Conservation (phyloP, 2,888 invertebrate genomes). For the Lasioglossum morio region DNA sequence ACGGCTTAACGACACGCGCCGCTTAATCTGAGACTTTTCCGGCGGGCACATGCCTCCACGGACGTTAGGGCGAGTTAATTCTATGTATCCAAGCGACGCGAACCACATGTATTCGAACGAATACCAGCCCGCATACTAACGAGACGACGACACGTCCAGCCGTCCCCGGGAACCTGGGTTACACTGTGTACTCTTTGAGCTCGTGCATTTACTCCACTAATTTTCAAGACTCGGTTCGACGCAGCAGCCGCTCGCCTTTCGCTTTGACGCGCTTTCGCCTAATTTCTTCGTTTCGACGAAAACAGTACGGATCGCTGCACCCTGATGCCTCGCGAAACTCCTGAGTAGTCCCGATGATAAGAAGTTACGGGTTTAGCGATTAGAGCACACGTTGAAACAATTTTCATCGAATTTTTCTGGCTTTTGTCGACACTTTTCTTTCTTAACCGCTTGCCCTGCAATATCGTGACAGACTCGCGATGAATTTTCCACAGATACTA, state of each 20-base stretch:
- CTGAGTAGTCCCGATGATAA: background rate
- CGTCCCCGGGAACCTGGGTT: conserved; percentile 30
- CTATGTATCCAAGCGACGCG: conserved; percentile 42
- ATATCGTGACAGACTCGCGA: too few species aligned
- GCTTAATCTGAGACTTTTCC: conserved; percentile 7
- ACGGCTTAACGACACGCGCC: conserved; percentile 7
- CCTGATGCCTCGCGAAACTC: background rate
- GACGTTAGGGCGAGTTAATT: conserved; percentile 37
- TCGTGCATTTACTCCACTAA: conserved; percentile 42
- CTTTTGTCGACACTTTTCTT: background rate
- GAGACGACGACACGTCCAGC: conserved; percentile 43
- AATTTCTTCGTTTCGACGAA: conserved; percentile 19
- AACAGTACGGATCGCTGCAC: background rate
- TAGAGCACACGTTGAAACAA: background rate
- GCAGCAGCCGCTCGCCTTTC: conserved; percentile 18
- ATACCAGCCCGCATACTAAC: conserved; percentile 54
- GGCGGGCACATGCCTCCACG: background rate
- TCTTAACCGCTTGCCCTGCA: too few species aligned
- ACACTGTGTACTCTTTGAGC: conserved; percentile 52
- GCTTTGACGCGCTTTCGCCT: conserved; percentile 35
- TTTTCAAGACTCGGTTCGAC: conserved; percentile 32
- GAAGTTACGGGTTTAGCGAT: background rate
- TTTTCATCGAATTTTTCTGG: background rate
- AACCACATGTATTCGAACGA: conserved; percentile 42
- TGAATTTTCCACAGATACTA: too few species aligned